Evolutionary conservation across 2,888 invertebrate genomes (phyloP).

Genomic region (Pyrocoelia pectoralis): DNA sequence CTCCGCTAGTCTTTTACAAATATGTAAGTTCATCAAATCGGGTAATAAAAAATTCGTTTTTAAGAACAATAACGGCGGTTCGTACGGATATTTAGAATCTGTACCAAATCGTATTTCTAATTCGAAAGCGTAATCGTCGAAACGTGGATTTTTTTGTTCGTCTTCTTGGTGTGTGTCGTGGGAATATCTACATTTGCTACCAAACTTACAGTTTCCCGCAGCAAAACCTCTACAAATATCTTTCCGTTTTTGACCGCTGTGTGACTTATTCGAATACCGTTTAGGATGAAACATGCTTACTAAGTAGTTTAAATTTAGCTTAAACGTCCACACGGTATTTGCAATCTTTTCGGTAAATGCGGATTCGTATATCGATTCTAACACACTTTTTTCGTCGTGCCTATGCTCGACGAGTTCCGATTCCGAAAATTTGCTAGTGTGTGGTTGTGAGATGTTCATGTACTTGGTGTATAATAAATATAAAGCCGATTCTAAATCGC

Average conservation of each 20-base stretch:
- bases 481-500: constrained; percentile 75
- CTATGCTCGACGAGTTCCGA: constrained; percentile 71
- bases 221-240: constrained; percentile 71
- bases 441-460: constrained; percentile 61
- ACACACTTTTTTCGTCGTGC: constrained; percentile 75
- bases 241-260: constrained; percentile 62
- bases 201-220: constrained; percentile 75
- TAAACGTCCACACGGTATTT: constrained; percentile 75
- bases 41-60: constrained; percentile 72
- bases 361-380: constrained; percentile 80
- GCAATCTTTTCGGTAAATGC: constrained; percentile 73
- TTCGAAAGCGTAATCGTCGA: constrained; percentile 64
- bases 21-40: constrained; percentile 68
- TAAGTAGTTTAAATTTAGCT: constrained; percentile 73
- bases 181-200: constrained; percentile 76
- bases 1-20: constrained; percentile 71
- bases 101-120: constrained; percentile 79
- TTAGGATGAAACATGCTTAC: constrained; percentile 60
- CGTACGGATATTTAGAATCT: constrained; percentile 75
- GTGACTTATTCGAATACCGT: constrained; percentile 58
- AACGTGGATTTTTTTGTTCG: constrained; percentile 51
- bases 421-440: constrained; percentile 55
- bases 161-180: constrained; percentile 66
- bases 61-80: constrained; percentile 75
- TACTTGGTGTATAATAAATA: constrained; percentile 77